Evolutionary conservation across 1,140 invertebrate genomes (phyloP).

Genomic region (Gerris buenoi): DNA sequence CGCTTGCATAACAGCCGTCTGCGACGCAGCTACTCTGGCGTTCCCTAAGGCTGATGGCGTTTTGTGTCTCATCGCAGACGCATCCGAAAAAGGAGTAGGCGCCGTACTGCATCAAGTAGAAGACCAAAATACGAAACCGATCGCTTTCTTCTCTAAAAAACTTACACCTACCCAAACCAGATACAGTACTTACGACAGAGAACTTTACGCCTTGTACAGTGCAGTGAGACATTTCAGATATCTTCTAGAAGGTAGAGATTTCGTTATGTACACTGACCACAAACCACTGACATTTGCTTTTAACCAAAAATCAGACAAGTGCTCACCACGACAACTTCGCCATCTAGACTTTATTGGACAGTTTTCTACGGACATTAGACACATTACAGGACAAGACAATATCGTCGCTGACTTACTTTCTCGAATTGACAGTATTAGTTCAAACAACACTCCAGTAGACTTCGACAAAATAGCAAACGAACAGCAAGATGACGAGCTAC

Average conservation of each 20-base stretch:
- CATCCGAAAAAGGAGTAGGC: neutral
- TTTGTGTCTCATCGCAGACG: neutral
- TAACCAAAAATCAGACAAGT: neutral
- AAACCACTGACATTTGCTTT: neutral
- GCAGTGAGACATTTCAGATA: too few species aligned
- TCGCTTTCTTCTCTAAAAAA: neutral
- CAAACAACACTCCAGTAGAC: neutral
- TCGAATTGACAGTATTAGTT: neutral
- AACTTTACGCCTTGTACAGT: neutral
- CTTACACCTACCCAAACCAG: neutral
- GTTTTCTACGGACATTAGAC: neutral
- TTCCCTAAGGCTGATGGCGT: neutral
- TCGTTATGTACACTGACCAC: neutral
- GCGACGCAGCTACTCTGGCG: neutral
- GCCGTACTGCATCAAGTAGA: neutral
- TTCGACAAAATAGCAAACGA: neutral
- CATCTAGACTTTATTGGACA: neutral
- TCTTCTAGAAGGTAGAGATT: neutral
- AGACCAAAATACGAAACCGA: neutral
- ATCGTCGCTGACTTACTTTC: neutral
- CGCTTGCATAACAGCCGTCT: too few species aligned
- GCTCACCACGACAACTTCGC: neutral
- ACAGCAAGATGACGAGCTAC: neutral
- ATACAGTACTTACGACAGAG: neutral
- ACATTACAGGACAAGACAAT: neutral